Conservation (phyloP, 2,113 vertebrate genomes). For the Eretmochelys imbricata region DNA sequence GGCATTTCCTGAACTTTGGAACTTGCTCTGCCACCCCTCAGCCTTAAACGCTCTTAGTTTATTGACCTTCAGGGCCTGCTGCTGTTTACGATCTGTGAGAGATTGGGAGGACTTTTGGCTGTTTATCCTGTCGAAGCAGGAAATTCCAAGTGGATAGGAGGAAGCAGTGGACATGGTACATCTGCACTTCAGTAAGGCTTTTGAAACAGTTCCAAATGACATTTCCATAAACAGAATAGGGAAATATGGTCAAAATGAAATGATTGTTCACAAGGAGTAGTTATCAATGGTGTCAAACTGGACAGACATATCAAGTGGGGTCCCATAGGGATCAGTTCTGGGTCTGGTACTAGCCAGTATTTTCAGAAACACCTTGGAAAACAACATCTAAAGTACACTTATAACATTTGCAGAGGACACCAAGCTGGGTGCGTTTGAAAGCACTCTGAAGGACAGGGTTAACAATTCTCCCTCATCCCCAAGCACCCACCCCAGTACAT, state of each 20-base stretch:
- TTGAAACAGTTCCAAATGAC: no score
- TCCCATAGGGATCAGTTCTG: background rate
- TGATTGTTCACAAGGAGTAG: no score
- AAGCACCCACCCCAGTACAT: background rate
- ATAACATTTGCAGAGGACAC: background rate
- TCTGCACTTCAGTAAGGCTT: no score
- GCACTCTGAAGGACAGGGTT: background rate
- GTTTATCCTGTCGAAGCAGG: no score
- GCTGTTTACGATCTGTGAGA: rapidly evolving
- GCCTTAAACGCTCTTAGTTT: background rate
- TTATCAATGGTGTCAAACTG: no score
- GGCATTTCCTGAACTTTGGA: background rate
- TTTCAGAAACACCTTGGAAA: background rate
- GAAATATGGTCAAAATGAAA: no score
- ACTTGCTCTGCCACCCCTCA: rapidly evolving
- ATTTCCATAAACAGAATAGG: no score
- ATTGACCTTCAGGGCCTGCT: background rate
- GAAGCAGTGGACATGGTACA: no score
- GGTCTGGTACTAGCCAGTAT: background rate
- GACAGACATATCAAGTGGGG: background rate
- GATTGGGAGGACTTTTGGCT: background rate
- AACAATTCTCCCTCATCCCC: background rate
- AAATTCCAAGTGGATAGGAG: no score
- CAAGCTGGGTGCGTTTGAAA: background rate
- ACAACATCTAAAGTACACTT: background rate